Conservation (phyloP, 2,113 vertebrate species). For the Hippolais icterina region DNA sequence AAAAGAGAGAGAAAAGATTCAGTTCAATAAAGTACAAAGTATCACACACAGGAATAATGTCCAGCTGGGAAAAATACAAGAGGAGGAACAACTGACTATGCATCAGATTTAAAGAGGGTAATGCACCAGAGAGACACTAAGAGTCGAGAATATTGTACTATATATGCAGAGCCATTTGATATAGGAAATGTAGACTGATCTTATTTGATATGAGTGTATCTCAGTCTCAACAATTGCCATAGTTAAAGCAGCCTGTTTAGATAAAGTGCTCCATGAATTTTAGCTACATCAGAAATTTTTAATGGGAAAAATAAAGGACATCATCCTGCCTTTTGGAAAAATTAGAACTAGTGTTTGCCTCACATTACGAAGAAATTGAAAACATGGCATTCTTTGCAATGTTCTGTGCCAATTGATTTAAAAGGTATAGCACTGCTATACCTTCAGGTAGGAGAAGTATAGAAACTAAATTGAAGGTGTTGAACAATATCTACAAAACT, state of each 20-base stretch:
- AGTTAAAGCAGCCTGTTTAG: neutral
- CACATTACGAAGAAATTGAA: neutral
- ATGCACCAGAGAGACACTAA: neutral
- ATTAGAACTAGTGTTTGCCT: neutral
- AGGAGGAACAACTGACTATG: neutral
- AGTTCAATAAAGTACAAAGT: slow-evolving; percentile 6
- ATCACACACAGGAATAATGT: neutral
- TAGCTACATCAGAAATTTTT: neutral
- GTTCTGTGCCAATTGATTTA: neutral
- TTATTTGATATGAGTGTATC: neutral
- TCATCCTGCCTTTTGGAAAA: neutral
- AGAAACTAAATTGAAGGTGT: neutral
- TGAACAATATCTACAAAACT: neutral
- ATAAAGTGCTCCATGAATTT: neutral
- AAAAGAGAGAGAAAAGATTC: neutral
- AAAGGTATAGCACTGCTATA: neutral
- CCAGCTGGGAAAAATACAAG: neutral
- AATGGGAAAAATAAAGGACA: neutral
- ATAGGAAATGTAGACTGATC: neutral
- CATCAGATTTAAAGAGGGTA: neutral
- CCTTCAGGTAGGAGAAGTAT: neutral
- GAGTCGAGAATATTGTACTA: neutral
- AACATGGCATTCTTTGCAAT: neutral
- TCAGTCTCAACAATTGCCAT: neutral
- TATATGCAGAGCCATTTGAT: neutral